Evolutionary conservation across 2,888 invertebrate genomes (phyloP), one percentile per base, ranked within the genome.

Genomic region (Torymus texanus): DNA sequence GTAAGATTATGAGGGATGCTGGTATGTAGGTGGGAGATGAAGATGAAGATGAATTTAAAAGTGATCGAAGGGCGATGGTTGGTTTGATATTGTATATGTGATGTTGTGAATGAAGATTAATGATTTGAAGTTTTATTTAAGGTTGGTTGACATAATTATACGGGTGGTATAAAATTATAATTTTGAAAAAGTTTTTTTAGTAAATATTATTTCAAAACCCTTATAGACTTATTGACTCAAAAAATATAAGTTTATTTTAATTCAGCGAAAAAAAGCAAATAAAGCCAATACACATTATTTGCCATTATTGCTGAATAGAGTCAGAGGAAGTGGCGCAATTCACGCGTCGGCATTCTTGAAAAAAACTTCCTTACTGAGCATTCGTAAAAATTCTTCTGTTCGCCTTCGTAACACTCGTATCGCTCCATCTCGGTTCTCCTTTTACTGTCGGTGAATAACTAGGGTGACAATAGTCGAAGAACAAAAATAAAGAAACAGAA

Each of bases 351-450:
- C 8, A 51, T 65, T 65, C 4, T 18, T 13, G 65, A 65, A 63
- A 62, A 13, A 14, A 74, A 41, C 41, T 66, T 74, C 58, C 12
- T 51, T 53, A 5, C 21, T 24, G 18, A 41, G 63, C 63, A 11
- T 56, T 12, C 55, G n/a, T 12, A 68, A 75, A 53, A 62, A 68
- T 68, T 67, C 68, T 68, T 75, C 68, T 68, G 62, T 68, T 18
- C 16, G 13, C 12, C 18, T 55, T 18, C 41, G 41, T 41, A 24
- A 16, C 14, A 8, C 56, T 65, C 71, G 71, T 65, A 63, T 63
- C 50, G 13, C 18, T 58, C 14, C 21, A 65, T 77, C 63, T 77
- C 11, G 13, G 13, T 50, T 55, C 41, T 65, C 29, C 12, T 21
- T 70, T 71, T 65, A 65, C 16, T 10, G 21, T 51, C 24, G 14